Base-by-base conservation (phyloP, 2,797 vertebrate species). In the Pristis pectinata region DNA sequence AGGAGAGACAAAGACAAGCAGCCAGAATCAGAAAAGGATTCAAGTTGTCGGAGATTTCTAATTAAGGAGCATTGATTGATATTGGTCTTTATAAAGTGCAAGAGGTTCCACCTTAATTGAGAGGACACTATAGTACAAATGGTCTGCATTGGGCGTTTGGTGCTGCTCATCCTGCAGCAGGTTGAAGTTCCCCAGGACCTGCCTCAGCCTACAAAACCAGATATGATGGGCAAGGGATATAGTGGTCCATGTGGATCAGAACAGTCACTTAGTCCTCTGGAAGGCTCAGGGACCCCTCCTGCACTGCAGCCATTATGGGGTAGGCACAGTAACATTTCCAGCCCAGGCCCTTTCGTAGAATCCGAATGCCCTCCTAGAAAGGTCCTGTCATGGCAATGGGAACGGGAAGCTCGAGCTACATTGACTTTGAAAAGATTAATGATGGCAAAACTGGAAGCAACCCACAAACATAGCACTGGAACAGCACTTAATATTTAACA, bases 1-100 rank as follows among this genome's bases (percentile, higher is more conserved):
- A 79, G 95, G 53, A 94, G 94, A 83, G 95, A 95, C 91, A 95
- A 82, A 95, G 41, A 93, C 94, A 94, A 95, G 89, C 49, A 44
- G 67, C 70, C 92, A 94, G 11, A 44, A 70, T 74, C 41, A 72
- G 70, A 76, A 34, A 74, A 44, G 89, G 22, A 93, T 41, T 41
- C 15, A 67, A 49, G 49, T 53, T 7, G 13, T 76, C 24, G 7
- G n/a, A 74, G 30, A 3, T 74, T n/a, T 70, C 1, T 94, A n/a
- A 49, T 44, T 76, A 76, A 49, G 70, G 41, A n/a, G 53, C 37
- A 74, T 94, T 30, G 11, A 19, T 53, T 94, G 67, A 70, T 11
- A 30, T 70, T 67, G 70, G 10, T 94, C 6, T 30, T 44, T 17
- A 76, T 49, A 30, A 49, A 22, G n/a, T 41, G 72, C 70, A 53